Percentiles rank a stretch among this genome's conserved stretches.
Conservation (phyloP, 92 coral and sea anemone species). For the Phymanthus crucifer region DNA sequence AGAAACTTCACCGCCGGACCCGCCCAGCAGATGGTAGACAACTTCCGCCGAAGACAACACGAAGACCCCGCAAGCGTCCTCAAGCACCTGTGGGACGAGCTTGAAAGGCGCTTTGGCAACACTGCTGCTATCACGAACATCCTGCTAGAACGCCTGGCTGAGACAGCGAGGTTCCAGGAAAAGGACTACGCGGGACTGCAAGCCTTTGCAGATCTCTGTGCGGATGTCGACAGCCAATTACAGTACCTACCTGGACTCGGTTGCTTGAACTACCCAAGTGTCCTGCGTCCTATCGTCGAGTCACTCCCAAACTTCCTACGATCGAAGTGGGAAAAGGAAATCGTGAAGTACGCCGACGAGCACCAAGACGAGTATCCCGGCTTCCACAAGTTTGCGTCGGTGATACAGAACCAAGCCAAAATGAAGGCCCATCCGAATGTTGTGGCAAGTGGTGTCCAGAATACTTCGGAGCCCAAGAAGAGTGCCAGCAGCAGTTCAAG, state of each 20-base stretch:
- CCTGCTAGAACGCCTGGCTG: slow-evolving; percentile 35
- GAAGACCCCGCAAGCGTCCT: slow-evolving; percentile 28
- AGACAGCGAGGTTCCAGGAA: slow-evolving; percentile 37
- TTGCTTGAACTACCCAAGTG: slow-evolving; percentile 51
- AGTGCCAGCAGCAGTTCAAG: background rate
- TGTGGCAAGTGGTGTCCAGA: background rate
- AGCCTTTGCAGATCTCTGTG: slow-evolving; percentile 45
- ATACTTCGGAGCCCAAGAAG: no score
- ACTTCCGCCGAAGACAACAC: slow-evolving; percentile 46
- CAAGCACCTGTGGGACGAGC: slow-evolving; percentile 37
- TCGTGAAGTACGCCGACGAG: slow-evolving; percentile 24
- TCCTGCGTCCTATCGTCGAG: slow-evolving; percentile 41
- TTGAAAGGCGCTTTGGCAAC: slow-evolving; percentile 52
- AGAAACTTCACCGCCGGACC: slow-evolving; percentile 28
- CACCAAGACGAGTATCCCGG: slow-evolving; percentile 30
- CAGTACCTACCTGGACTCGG: slow-evolving; percentile 44
- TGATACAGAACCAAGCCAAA: slow-evolving; percentile 34
- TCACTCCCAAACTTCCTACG: slow-evolving; percentile 24
- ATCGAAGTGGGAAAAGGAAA: slow-evolving; percentile 40
- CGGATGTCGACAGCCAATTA: slow-evolving; percentile 48
- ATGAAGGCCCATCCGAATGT: slow-evolving; percentile 30
- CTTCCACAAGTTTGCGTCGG: slow-evolving; percentile 26
- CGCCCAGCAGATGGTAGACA: slow-evolving; percentile 54
- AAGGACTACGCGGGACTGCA: slow-evolving; percentile 27
- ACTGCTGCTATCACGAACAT: slow-evolving; percentile 39